These are phyloP conservation scores for Agapornis canus DNA, from an alignment of 2,797 vertebrate species.

Conservation along the genomic window DNA sequence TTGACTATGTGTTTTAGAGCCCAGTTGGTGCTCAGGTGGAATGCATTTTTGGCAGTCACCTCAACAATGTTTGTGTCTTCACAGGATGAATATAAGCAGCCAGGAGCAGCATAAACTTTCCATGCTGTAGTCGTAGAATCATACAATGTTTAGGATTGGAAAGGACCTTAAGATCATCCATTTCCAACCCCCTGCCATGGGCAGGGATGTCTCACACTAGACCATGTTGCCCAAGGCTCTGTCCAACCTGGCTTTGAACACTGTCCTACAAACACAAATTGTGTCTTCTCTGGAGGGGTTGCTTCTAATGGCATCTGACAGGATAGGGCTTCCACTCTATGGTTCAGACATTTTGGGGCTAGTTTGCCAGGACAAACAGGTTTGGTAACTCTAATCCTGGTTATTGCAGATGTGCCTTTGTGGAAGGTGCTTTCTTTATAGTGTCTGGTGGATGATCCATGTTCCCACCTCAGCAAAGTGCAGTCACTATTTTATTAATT, in stretches of 20 bases:
- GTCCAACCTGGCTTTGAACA: neutral
- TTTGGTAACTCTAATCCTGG: neutral
- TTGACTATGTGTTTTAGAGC: neutral
- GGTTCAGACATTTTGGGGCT: neutral
- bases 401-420: neutral
- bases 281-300: neutral
- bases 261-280: neutral
- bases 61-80: rapidly evolving
- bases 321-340: neutral
- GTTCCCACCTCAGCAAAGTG: neutral
- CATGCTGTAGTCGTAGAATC: neutral
- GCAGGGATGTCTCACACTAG: neutral
- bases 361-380: neutral
- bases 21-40: neutral
- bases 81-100: neutral
- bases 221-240: neutral
- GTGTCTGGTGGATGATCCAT: neutral
- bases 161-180: neutral
- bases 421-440: neutral
- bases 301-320: neutral
- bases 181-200: neutral
- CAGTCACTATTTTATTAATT: neutral
- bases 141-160: neutral
- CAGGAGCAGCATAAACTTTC: neutral
- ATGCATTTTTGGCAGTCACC: neutral